Conservation (phyloP, 2,113 vertebrate genomes). For the Pimephales promelas region DNA sequence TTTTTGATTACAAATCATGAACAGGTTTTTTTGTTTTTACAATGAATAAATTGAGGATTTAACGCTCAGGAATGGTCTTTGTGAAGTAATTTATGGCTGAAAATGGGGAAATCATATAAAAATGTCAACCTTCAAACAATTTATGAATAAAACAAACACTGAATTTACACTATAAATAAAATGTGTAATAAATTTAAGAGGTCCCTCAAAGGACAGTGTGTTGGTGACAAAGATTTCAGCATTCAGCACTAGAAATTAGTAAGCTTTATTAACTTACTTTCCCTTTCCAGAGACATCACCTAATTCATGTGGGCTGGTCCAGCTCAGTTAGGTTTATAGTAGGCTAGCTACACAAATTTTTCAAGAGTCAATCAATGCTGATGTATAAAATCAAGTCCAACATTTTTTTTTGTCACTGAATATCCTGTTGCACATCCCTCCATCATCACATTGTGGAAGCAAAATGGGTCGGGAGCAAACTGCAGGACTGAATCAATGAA, state of each 20-base stretch:
- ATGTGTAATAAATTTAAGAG: not conserved
- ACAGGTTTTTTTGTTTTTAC: no score
- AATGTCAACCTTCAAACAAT: not conserved
- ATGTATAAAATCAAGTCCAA: not conserved
- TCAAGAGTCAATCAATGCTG: not conserved
- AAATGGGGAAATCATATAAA: constrained; percentile 6
- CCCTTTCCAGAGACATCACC: not conserved
- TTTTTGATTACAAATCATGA: no score
- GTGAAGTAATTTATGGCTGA: constrained; percentile 13
- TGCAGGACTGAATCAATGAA: constrained; percentile 20
- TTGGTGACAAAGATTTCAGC: not conserved
- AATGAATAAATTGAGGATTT: not conserved
- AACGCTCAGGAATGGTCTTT: not conserved
- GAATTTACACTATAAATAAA: not conserved
- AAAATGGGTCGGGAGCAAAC: not conserved
- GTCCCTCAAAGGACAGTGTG: not conserved
- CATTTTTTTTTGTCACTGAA: not conserved
- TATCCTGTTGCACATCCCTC: not conserved
- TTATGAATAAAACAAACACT: not conserved
- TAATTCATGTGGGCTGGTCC: not conserved
- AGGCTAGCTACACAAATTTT: not conserved
- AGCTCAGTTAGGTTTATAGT: not conserved
- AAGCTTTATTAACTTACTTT: not conserved
- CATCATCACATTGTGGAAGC: not conserved
- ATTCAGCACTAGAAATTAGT: not conserved